Evolutionary conservation across 2,888 invertebrate genomes (phyloP).

Genomic region (Drosophila maculinotata): DNA sequence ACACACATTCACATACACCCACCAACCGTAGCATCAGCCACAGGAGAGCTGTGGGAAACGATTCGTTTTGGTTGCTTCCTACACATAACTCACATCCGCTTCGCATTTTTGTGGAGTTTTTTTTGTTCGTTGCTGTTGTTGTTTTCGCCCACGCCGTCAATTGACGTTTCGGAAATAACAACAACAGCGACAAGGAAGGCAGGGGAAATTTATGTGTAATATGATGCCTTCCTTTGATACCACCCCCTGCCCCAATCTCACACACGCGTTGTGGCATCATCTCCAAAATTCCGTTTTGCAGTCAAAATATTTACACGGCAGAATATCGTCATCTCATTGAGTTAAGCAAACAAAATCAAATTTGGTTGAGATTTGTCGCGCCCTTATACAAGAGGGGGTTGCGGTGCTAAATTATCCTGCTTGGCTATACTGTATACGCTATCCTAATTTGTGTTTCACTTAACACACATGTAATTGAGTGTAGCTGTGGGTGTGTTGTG

Average conservation of each 20-base stretch:
- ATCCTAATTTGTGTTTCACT: conserved; percentile 48
- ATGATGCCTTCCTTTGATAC: conserved; percentile 33
- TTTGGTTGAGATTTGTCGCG: conserved; percentile 33
- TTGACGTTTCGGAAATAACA: conserved; percentile 28
- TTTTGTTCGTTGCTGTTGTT: conserved; percentile 8
- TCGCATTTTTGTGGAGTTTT: conserved; percentile 58
- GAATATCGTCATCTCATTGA: conserved; percentile 57
- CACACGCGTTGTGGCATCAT: conserved; percentile 6
- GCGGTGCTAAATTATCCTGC: conserved; percentile 38
- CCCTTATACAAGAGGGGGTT: conserved; percentile 7
- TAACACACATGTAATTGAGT: conserved; percentile 39
- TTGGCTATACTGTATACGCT: conserved; percentile 7
- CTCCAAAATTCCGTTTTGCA: conserved; percentile 51
- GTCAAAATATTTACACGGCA: conserved; percentile 56
- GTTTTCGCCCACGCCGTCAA: conserved; percentile 28
- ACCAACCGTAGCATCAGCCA: background rate
- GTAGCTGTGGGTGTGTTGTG: conserved; percentile 3
- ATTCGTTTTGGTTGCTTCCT: conserved; percentile 54
- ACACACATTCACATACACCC: conserved; percentile 4
- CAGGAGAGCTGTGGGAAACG: conserved; percentile 38
- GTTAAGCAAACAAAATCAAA: conserved; percentile 69
- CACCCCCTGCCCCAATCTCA: background rate
- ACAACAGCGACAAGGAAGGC: conserved; percentile 4
- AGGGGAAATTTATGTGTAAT: conserved; percentile 50
- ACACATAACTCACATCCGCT: conserved; percentile 70